Evolutionary conservation across 2,888 invertebrate species (phyloP), one percentile per base, ranked within the genome.

Genomic region (Conomelus anceps): DNA sequence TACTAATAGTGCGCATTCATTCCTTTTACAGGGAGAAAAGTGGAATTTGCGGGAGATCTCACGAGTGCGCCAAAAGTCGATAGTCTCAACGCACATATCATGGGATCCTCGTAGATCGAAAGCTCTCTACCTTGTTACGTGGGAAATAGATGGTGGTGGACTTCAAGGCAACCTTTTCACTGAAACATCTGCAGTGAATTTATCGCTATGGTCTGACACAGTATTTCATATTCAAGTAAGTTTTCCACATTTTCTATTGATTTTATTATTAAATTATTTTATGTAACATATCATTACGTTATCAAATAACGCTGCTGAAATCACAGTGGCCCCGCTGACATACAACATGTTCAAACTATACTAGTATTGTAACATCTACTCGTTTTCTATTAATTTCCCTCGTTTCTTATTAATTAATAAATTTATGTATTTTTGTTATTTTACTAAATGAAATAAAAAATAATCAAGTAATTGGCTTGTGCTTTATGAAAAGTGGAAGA

Each of bases 131-230:
- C 94, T 97, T 92, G 96, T 97, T 89, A 97, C 97, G 90, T 97
- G 97, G 97, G 97, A 97, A 94, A 96, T 97, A 89, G 96, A 96
- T 92, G 97, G 97, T 90, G 97, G 97, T 91, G 97, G 97, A 91
- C 94, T 97, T 90, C 96, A 96, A 93, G 97, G 97, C 91, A 97
- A 97, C 93, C 94, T 97, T 91, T 96, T 97, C 93, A 97, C 97
- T 85, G 97, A 97, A 93, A 96, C 96, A 89, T 96, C 96, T 90
- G 95, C 96, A 92, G 97, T 97, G 90, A 96, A 96, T 89, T 93
- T 97, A 91, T 96, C 96, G 89, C 94, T 97, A 89, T 97, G 97
- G 96, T 96, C 97, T 88, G 96, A 97, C 93, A 97, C 97, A 86
- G 93, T 96, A 91, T 97, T 97, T 93, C 96, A 96, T 93, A 96